Conservation (phyloP, 2,113 vertebrate species). For the Ariopsis seemanni region DNA sequence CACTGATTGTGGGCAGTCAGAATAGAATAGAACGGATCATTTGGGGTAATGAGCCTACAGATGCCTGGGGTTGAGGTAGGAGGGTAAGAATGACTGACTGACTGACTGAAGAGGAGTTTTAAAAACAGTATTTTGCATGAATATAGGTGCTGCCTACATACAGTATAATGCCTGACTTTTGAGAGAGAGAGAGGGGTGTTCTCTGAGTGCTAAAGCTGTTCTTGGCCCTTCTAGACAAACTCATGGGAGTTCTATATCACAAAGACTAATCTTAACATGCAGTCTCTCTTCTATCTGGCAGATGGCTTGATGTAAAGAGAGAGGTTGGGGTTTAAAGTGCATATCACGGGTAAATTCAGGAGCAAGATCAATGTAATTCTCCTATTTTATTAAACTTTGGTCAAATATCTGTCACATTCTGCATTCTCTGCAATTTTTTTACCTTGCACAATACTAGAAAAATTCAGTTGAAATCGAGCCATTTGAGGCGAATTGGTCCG, state of each 20-base stretch:
- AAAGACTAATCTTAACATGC: conserved; percentile 25
- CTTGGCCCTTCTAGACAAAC: conserved; percentile 37
- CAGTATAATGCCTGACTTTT: not conserved
- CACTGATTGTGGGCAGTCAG: not conserved
- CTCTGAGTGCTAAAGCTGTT: conserved; percentile 43
- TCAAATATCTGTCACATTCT: no score
- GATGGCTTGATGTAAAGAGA: not conserved
- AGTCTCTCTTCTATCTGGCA: conserved; percentile 35
- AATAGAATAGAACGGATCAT: not conserved
- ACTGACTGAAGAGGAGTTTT: not conserved
- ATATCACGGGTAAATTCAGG: no score
- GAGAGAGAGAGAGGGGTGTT: not conserved
- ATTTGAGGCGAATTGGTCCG: no score
- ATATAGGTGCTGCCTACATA: not conserved
- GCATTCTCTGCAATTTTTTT: no score
- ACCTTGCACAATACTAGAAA: no score
- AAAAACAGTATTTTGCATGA: not conserved
- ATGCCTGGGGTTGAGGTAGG: not conserved
- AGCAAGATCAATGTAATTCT: no score
- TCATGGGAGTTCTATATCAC: conserved; percentile 44
- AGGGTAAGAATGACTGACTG: not conserved
- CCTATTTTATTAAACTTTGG: no score
- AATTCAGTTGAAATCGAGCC: no score
- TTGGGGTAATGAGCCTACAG: not conserved
- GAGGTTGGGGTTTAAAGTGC: not conserved